Conservation (phyloP, 2,113 vertebrate genomes). For the Addax nasomaculatus region DNA sequence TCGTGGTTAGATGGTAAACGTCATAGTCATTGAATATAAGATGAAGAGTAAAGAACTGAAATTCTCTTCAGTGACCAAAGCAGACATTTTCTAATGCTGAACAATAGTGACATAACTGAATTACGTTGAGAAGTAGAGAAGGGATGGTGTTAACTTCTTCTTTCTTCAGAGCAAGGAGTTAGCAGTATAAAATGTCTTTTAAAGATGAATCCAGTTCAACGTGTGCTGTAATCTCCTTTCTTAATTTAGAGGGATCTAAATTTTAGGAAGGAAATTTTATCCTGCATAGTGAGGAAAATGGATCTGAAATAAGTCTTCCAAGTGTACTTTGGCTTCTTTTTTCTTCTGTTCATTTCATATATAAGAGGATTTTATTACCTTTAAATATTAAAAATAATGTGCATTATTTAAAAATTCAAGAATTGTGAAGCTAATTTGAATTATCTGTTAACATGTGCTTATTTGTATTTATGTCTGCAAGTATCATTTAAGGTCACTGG, state of each 20-base stretch:
- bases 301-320: neutral
- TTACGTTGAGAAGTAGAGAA: neutral
- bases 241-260: neutral
- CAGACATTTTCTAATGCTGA: neutral
- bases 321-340: neutral
- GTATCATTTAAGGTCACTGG: neutral
- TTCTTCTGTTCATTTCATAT: neutral
- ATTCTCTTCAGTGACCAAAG: neutral
- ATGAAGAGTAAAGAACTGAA: neutral
- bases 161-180: neutral
- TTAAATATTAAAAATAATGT: neutral
- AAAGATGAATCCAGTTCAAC: neutral
- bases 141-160: neutral
- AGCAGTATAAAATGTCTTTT: neutral
- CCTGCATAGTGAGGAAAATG: neutral
- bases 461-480: neutral
- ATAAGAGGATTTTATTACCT: neutral
- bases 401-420: neutral
- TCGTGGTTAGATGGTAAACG: too few species aligned
- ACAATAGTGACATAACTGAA: rapidly evolving
- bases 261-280: neutral
- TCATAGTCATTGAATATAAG: neutral
- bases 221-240: neutral
- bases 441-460: neutral
- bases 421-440: neutral